Percentiles rank a stretch among this genome's conserved stretches.
Conservation (phyloP, 2,888 invertebrate species). For the Lepidonotus clava region DNA sequence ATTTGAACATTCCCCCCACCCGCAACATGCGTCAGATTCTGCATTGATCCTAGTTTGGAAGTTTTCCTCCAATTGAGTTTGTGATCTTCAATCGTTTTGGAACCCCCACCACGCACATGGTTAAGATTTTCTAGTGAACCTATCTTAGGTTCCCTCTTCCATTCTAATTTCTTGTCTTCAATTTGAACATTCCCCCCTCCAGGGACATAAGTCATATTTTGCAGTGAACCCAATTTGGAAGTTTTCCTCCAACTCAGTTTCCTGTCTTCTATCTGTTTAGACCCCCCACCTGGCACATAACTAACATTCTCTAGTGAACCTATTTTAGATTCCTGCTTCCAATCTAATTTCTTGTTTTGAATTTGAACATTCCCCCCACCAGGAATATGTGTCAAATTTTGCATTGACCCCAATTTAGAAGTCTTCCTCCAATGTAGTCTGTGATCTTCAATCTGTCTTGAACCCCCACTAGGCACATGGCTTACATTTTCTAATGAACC, state of each 20-base stretch:
- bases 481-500: slow-evolving; percentile 92
- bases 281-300: background rate
- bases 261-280: background rate
- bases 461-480: slow-evolving; percentile 92
- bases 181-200: slow-evolving; percentile 68
- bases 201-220: slow-evolving; percentile 67
- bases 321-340: background rate
- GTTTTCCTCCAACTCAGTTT: slow-evolving; percentile 64
- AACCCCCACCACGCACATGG: slow-evolving; percentile 92
- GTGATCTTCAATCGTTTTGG: slow-evolving; percentile 86
- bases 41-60: background rate
- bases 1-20: background rate
- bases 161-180: slow-evolving; percentile 69
- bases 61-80: background rate
- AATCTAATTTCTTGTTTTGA: background rate
- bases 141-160: slow-evolving; percentile 90
- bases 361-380: slow-evolving; percentile 12
- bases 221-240: slow-evolving; percentile 71
- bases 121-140: slow-evolving; percentile 92
- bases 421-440: background rate
- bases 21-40: background rate
- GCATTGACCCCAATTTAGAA: background rate
- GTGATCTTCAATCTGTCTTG: slow-evolving; percentile 85
- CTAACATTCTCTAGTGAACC: background rate
- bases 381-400: background rate